Evolutionary conservation across 1,140 invertebrate species (phyloP).

Genomic region (Araneus ventricosus): DNA sequence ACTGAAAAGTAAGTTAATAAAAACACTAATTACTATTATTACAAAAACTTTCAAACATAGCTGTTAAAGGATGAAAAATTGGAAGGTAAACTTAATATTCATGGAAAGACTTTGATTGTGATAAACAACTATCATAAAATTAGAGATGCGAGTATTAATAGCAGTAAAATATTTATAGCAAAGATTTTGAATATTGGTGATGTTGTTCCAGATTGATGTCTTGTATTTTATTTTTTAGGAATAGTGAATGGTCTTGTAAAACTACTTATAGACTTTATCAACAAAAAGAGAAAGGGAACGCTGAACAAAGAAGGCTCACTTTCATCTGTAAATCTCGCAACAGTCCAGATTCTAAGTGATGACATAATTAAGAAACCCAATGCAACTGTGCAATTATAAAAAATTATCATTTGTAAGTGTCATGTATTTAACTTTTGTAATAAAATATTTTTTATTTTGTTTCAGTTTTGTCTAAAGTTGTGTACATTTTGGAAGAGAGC

Average conservation of each 20-base stretch:
- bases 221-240: conserved; percentile 38
- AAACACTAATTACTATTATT: too few relatives aligned
- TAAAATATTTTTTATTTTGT: too few relatives aligned
- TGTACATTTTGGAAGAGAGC: too few relatives aligned
- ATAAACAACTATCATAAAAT: neutral
- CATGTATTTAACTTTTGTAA: too few relatives aligned
- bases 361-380: conserved; percentile 8
- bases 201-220: neutral
- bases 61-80: too few relatives aligned
- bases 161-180: neutral
- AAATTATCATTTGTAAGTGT: neutral
- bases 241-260: conserved; percentile 63
- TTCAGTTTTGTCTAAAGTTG: too few relatives aligned
- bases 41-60: too few relatives aligned
- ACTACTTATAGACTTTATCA: neutral
- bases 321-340: neutral
- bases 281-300: neutral
- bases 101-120: neutral
- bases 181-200: neutral
- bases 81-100: neutral
- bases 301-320: neutral
- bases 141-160: neutral
- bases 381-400: conserved; percentile 7
- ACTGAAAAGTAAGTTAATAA: too few relatives aligned
- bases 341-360: conserved; percentile 25